Evolutionary conservation across 1,140 invertebrate species (phyloP), one percentile per base, ranked within the genome.

Genomic region (Cherax destructor): DNA sequence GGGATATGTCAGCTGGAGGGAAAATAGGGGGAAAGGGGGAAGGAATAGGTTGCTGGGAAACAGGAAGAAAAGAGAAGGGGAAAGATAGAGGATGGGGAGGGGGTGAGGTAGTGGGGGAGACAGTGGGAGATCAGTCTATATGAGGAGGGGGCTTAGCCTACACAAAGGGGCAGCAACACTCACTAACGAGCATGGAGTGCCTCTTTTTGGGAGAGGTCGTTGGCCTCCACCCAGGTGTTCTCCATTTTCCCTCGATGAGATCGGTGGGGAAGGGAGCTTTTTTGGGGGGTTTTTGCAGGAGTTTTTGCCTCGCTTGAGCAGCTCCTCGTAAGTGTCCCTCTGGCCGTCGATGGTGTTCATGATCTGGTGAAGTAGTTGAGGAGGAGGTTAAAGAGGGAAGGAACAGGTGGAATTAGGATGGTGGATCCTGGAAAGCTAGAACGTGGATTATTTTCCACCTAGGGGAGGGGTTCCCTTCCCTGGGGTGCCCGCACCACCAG

Each of bases 231-330:
- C 93, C 93, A 93, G 6, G 92, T 92, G 41, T 79, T 88, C 79
- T 93, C 92, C 78, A 93, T 92, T 65, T 92, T 92, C 85, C n/a
- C n/a, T 93, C 85, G 30, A 93, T 92, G 52, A 93, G 93, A 0
- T 88, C 84, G 0, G 80, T 92, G 56, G 93, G 92, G 93, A 93
- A 93, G 41, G 91, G 93, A 11, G 93, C 93, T 47, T 91, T 91
- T 88, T 93, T 93, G 78, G 92, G 91, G 91, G n/a, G n/a, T n/a
- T 91, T 91, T 79, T 92, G 87, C 13, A 93, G 79, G 56, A 93
- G 91, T 93, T 89, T 72, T 93, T 92, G n/a, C 93, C 93, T 18
- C 92, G 79, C 87, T 91, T 92, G 59, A 93, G 84, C 72, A 93
- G 91, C 18, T 93, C 93, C 61, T 92, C 92, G 88, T 93, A 93